Conservation (phyloP, 2,113 vertebrate genomes). For the Catharus minimus region DNA sequence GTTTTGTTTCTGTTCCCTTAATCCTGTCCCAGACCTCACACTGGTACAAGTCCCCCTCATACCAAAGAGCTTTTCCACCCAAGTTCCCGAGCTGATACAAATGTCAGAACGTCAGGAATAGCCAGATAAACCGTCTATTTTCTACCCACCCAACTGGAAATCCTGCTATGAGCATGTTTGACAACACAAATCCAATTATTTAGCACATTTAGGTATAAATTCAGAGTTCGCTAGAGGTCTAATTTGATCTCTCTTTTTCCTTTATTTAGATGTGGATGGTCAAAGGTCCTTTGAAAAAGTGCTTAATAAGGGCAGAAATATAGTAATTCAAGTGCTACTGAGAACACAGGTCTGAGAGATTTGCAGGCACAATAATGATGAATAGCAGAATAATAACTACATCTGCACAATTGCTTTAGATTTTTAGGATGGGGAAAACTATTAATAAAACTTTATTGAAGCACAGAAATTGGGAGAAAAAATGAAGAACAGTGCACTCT, state of each 20-base stretch:
- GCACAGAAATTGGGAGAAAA: neutral
- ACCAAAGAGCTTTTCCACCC: neutral
- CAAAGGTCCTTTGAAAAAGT: neutral
- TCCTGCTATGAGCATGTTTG: neutral
- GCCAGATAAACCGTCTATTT: neutral
- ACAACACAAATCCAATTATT: neutral
- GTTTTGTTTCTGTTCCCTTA: neutral
- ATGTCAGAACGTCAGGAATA: neutral
- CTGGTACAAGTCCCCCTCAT: neutral
- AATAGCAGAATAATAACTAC: neutral
- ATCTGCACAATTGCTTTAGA: neutral
- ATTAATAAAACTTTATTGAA: neutral
- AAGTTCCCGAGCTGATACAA: neutral
- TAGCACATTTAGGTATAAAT: neutral
- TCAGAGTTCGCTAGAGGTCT: neutral
- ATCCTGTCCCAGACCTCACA: neutral
- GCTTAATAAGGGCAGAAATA: slow-evolving; percentile 1
- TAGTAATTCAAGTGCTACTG: rapidly evolving
- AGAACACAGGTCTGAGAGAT: neutral
- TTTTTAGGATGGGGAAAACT: neutral
- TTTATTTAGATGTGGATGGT: neutral
- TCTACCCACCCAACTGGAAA: neutral
- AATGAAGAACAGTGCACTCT: neutral
- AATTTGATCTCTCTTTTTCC: neutral
- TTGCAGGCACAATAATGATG: neutral